Evolutionary conservation across 1,140 invertebrate genomes (phyloP).

Genomic region (Drosophila carrolli): DNA sequence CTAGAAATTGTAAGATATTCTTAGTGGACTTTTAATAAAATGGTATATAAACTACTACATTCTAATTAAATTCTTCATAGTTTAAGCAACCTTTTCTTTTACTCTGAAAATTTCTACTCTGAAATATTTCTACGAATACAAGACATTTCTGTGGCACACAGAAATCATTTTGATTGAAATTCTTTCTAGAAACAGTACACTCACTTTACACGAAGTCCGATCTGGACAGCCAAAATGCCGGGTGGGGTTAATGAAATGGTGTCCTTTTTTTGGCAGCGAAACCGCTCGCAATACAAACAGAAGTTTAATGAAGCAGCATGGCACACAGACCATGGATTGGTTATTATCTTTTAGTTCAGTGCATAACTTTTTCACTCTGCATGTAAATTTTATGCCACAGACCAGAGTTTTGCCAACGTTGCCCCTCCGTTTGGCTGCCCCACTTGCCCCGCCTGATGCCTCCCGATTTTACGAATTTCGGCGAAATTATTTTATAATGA

Average conservation of each 20-base stretch:
- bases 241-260: conserved; percentile 6
- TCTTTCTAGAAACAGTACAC: neutral
- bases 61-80: too few species aligned
- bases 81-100: too few species aligned
- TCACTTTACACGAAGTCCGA: conserved; percentile 6
- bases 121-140: neutral
- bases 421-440: conserved; percentile 8
- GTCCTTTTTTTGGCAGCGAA: conserved; percentile 25
- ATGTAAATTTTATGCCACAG: conserved; percentile 67
- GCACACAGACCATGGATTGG: conserved; percentile 56
- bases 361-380: conserved; percentile 80
- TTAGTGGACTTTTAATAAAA: too few species aligned
- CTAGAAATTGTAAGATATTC: too few species aligned
- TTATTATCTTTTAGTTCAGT: conserved; percentile 79
- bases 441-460: neutral
- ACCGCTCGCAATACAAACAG: conserved; percentile 48
- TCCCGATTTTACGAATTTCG: conserved; percentile 46
- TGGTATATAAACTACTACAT: too few species aligned
- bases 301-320: conserved; percentile 67
- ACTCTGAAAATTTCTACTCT: too few species aligned
- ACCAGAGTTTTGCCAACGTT: conserved; percentile 36
- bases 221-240: neutral
- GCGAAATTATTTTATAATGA: conserved; percentile 81
- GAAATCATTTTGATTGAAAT: neutral
- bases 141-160: neutral